Conservation (phyloP, 2,888 invertebrate genomes). For the Eupithecia abbreviata region DNA sequence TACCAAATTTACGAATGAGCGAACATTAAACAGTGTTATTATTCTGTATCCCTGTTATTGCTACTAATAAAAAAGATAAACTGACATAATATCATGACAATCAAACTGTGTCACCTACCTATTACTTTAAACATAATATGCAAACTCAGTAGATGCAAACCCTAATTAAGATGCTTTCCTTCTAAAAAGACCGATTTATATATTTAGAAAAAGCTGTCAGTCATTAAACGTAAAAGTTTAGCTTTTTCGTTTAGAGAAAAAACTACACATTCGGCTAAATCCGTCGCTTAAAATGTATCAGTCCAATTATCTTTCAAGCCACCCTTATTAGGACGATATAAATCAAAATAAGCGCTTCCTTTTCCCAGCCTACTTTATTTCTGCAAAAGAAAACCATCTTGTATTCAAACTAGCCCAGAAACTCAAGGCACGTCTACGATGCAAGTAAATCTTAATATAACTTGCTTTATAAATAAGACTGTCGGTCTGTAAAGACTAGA, state of each 20-base stretch:
- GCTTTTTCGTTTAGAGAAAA: background rate
- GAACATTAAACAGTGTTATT: conserved; percentile 38
- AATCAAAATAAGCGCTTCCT: background rate
- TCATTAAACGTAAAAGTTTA: background rate
- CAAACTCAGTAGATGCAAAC: background rate
- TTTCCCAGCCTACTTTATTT: background rate
- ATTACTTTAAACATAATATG: background rate
- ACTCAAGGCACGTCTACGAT: background rate
- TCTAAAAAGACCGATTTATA: background rate
- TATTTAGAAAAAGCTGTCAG: background rate
- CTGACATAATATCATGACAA: background rate
- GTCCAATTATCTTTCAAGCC: background rate
- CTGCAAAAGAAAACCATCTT: background rate
- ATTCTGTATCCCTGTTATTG: conserved; percentile 22
- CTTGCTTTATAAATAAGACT: conserved; percentile 17
- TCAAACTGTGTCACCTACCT: background rate
- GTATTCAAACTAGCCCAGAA: conserved; percentile 5
- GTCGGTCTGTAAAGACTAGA: conserved; percentile 23
- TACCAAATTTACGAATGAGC: conserved; percentile 42
- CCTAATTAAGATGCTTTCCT: background rate
- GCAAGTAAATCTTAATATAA: conserved; percentile 9
- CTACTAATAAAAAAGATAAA: conserved; percentile 1
- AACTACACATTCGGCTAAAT: background rate
- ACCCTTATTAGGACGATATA: background rate
- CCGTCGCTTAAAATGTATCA: background rate